These are phyloP conservation scores for Aplidium turbinatum DNA, from an alignment of 23 tunicate species.

Conservation along the genomic window DNA sequence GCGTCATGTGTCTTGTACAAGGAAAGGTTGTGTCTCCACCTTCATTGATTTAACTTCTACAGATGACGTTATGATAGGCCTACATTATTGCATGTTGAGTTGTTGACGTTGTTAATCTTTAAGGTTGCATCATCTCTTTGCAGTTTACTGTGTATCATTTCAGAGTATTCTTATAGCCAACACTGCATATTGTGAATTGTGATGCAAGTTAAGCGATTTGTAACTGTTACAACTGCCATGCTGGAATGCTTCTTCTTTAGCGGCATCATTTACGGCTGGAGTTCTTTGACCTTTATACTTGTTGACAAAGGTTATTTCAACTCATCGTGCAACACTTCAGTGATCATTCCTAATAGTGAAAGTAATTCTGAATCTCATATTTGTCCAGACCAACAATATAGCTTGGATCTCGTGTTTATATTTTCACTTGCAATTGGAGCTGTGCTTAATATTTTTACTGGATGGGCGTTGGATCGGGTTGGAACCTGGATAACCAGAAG, in stretches of 20 bases:
- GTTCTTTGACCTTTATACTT: conserved; percentile 24
- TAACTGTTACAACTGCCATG: conserved; percentile 20
- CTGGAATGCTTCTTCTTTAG: conserved; percentile 29
- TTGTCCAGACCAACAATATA: not conserved
- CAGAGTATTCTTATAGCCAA: too few species aligned
- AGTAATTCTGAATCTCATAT: not conserved
- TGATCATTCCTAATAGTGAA: too few species aligned
- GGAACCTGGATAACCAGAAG: not conserved
- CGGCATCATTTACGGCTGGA: conserved; percentile 42
- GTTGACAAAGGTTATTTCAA: conserved; percentile 34
- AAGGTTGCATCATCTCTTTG: too few species aligned
- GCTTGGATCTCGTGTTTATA: not conserved
- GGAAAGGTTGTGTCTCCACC: too few species aligned
- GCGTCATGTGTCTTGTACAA: too few species aligned
- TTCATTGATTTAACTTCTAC: too few species aligned
- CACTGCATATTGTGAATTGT: too few species aligned
- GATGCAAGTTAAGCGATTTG: not conserved
- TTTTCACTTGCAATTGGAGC: not conserved
- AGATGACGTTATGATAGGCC: too few species aligned
- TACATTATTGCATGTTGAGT: too few species aligned
- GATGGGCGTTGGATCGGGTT: not conserved
- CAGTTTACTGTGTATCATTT: too few species aligned
- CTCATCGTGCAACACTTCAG: not conserved
- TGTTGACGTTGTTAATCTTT: too few species aligned
- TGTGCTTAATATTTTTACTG: not conserved